Conservation (phyloP, 2,797 vertebrate genomes). For the Microctenopoma lineatum region DNA sequence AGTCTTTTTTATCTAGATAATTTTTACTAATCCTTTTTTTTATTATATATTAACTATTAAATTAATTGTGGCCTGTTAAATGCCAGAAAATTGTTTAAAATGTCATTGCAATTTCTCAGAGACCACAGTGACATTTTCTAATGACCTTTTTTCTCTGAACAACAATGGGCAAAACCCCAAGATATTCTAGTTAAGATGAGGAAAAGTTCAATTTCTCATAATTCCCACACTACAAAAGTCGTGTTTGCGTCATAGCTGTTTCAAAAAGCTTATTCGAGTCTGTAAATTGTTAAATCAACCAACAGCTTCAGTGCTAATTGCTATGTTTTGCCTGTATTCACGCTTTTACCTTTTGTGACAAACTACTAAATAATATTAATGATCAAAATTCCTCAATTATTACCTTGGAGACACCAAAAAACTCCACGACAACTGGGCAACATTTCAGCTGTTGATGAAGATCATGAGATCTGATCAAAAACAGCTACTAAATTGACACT, state of each 20-base stretch:
- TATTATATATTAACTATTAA: not conserved
- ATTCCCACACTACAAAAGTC: too few species aligned
- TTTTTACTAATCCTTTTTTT: not conserved
- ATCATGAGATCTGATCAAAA: conserved; percentile 4
- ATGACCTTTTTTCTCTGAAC: not conserved
- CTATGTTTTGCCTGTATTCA: not conserved
- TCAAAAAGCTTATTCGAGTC: not conserved
- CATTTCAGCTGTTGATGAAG: not conserved
- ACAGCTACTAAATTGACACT: not conserved
- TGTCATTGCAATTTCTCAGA: not conserved
- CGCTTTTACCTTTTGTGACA: not conserved
- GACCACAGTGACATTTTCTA: not conserved
- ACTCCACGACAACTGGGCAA: not conserved
- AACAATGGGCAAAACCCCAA: not conserved
- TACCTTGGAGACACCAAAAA: not conserved
- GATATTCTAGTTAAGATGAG: not conserved
- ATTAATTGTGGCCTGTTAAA: not conserved
- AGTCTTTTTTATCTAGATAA: not conserved
- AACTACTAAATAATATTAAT: not conserved
- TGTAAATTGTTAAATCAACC: not conserved
- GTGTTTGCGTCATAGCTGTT: not conserved
- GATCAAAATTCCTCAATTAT: not conserved
- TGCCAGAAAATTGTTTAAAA: not conserved
- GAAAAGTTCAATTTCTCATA: not conserved
- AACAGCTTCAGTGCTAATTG: not conserved